A percentile compares a stretch with the other conserved stretches of the same genome.
Conservation (phyloP, 2,888 invertebrate genomes). For the Brachyopa scutellaris region DNA sequence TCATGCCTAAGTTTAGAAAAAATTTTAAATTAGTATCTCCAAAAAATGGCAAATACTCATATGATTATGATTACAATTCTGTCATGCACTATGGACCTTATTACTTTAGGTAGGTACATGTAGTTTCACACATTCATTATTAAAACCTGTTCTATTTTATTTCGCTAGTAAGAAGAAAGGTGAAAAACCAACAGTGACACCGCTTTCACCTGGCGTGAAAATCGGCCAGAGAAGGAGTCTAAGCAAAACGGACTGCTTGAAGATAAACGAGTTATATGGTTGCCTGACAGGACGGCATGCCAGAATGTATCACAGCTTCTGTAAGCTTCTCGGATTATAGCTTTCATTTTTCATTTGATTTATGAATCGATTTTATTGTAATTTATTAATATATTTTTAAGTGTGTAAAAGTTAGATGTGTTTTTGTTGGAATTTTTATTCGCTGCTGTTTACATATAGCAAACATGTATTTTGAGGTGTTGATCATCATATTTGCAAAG, state of each 20-base stretch:
- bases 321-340: constrained; percentile 78
- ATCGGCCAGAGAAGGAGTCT: constrained; percentile 86
- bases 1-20: constrained; percentile 83
- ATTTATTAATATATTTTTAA: constrained; percentile 21
- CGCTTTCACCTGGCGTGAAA: constrained; percentile 83
- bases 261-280: constrained; percentile 86
- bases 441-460: neutral
- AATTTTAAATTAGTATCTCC: constrained; percentile 87
- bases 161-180: constrained; percentile 83
- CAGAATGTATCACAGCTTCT: constrained; percentile 79
- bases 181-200: constrained; percentile 84
- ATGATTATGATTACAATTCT: constrained; percentile 89
- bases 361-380: neutral
- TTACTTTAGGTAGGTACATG: constrained; percentile 82
- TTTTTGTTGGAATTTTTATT: neutral
- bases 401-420: constrained; percentile 13
- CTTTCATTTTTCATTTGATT: neutral
- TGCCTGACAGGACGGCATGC: constrained; percentile 81
- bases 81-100: constrained; percentile 90
- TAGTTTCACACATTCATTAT: neutral
- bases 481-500: constrained; percentile 9
- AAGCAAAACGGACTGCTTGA: constrained; percentile 86
- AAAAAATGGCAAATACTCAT: constrained; percentile 85
- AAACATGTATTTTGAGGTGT: neutral
- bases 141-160: neutral